Evolutionary conservation across 2,888 invertebrate genomes (phyloP).

Genomic region (Spisula subtruncata): DNA sequence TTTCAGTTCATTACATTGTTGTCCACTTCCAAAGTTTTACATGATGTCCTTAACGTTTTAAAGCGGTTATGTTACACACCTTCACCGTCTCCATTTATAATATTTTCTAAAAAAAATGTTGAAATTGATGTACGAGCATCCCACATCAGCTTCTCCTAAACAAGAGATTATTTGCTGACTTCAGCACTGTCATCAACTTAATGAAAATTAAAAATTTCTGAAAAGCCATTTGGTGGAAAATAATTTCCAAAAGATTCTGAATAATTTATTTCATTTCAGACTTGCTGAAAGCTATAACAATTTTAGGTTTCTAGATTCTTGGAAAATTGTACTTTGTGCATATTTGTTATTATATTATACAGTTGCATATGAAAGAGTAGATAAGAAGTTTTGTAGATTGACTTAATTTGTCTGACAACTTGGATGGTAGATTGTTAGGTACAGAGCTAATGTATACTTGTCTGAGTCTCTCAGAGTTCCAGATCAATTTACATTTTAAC

Average conservation of each 20-base stretch:
- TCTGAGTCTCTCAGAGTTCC: too few species aligned
- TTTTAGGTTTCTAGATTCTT: neutral
- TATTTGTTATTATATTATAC: neutral
- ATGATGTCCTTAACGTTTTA: neutral
- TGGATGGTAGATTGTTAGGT: too few species aligned
- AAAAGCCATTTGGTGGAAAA: neutral
- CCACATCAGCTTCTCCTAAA: too few species aligned
- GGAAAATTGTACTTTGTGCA: neutral
- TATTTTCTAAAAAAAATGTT: neutral
- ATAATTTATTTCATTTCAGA: neutral
- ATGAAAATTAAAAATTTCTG: neutral
- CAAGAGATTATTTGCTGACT: neutral
- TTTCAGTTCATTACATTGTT: slow-evolving; percentile 20
- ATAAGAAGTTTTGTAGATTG: neutral
- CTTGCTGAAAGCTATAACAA: neutral
- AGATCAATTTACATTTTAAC: too few species aligned
- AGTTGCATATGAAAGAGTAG: neutral
- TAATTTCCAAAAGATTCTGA: neutral
- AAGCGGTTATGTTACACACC: neutral
- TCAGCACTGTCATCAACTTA: neutral
- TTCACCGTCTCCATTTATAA: neutral
- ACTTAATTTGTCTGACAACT: neutral
- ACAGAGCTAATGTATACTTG: too few species aligned
- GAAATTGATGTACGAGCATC: neutral
- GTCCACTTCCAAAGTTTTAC: neutral